Base-by-base conservation (phyloP, 2,797 vertebrate genomes). In the Helarctos malayanus region DNA sequence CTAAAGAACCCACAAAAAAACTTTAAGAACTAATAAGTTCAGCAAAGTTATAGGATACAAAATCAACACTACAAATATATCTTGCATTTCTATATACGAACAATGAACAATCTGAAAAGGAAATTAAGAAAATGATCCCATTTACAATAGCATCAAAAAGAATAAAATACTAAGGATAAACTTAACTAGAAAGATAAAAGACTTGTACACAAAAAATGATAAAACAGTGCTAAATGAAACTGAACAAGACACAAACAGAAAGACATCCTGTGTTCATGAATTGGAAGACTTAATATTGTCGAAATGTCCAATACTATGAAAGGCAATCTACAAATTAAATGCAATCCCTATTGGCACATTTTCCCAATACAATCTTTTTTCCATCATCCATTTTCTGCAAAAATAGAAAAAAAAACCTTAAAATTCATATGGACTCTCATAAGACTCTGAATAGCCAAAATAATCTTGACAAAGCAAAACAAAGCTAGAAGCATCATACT, bases 391-490 rank as follows among this genome's bases (percentile, higher is more conserved):
- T 69, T 68, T 27, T 78, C 19, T 89, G 52, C 12, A 88, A 19
- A 92, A 88, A 65, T 7, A 87, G 38, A 5, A 38, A 52, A 95
- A 41, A 69, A 21, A 73, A 4, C 1, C 47, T 57, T 82, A 68
- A 83, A 82, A 83, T 75, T 76, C 49, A 59, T 16, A 56, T 38
- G 21, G 21, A 82, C 56, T 80, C 71, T 79, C 47, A 65, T 5
- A 87, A 25, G 38, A 88, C 32, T 10, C 49, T 41, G 19, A 82
- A 82, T 12, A 82, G 16, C 10, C 57, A 76, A 92, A 85, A 85
- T 84, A 57, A 85, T 41, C 81, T 68, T 79, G 23, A 91, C 2
- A 85, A 83, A 88, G n/a, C 71, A 89, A 61, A 90, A 65, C n/a
- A 38, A 89, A 83, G 21, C 63, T 18, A 16, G 4, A 49, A 63